A percentile compares a stretch with the other conserved stretches of the same genome.
phyloP scores from a whole-genome alignment of 64 coral and sea anemone genomes.

The Stichodactyla mertensii region DNA sequence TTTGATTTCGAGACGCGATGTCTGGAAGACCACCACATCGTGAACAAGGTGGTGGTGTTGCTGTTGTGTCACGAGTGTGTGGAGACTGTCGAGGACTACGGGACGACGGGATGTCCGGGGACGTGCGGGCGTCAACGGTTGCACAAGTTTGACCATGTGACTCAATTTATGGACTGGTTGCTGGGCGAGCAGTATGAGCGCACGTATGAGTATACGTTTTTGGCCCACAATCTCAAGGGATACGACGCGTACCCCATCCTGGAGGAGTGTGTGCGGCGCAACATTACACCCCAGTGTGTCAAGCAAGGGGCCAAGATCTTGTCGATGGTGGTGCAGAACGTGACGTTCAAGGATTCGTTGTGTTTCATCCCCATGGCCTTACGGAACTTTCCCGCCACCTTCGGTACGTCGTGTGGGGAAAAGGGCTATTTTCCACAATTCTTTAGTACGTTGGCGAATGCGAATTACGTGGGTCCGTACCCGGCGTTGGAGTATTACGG shows the following conservation, averaged over 20 bases:
- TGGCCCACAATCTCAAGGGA: conserved; percentile 12
- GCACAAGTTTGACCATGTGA: background rate
- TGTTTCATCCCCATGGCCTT: too few species aligned
- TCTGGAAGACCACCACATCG: background rate
- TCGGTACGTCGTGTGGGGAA: too few species aligned
- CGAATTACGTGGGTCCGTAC: too few species aligned
- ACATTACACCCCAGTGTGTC: background rate
- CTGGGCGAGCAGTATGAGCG: background rate
- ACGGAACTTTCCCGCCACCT: too few species aligned
- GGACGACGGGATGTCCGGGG: background rate
- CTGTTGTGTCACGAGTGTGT: background rate
- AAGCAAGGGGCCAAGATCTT: conserved; percentile 6
- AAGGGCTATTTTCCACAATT: too few species aligned
- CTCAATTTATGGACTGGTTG: background rate
- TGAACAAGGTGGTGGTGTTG: conserved; percentile 3
- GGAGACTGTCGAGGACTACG: background rate
- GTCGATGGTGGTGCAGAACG: background rate
- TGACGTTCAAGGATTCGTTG: conserved; percentile 32
- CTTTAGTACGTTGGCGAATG: too few species aligned
- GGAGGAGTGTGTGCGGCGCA: background rate
- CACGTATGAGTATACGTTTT: background rate
- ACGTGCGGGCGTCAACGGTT: background rate
- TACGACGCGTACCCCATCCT: conserved; percentile 23
- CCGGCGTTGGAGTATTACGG: too few species aligned
- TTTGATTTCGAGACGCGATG: background rate